A percentile compares a stretch with the other conserved stretches of the same genome.
phyloP scores from a whole-genome alignment of 2,113 vertebrate species.

The Oreochromis aureus region DNA sequence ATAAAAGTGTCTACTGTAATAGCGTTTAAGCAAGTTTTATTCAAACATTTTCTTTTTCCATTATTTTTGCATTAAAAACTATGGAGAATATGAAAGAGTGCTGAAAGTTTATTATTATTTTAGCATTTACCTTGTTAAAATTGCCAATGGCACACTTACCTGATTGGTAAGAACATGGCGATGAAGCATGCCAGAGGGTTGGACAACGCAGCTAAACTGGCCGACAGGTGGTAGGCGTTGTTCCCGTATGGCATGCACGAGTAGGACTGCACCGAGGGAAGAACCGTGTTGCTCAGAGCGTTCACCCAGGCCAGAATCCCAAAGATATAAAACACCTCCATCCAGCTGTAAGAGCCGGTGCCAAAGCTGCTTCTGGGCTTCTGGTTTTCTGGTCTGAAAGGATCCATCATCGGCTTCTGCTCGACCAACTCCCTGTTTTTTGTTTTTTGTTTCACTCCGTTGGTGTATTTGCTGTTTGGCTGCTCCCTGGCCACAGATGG shows the following conservation, averaged over 20 bases:
- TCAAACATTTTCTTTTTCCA: neutral
- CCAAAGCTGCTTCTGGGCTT: slow-evolving; percentile 45
- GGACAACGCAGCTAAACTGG: slow-evolving; percentile 71
- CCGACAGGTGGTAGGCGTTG: slow-evolving; percentile 72
- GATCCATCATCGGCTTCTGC: slow-evolving; percentile 57
- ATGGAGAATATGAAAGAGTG: neutral
- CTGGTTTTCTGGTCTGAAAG: neutral
- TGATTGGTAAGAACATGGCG: slow-evolving; percentile 69
- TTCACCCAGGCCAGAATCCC: slow-evolving; percentile 73
- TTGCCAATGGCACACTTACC: slow-evolving; percentile 44
- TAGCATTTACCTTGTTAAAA: neutral
- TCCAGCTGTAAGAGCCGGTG: slow-evolving; percentile 49
- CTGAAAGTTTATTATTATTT: fast-evolving
- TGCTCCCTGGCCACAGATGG: slow-evolving; percentile 50
- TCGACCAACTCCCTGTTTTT: slow-evolving; percentile 6
- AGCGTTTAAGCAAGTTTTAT: neutral
- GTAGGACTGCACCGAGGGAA: slow-evolving; percentile 81
- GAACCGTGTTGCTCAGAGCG: slow-evolving; percentile 73
- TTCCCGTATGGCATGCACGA: slow-evolving; percentile 80
- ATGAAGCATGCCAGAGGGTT: slow-evolving; percentile 81
- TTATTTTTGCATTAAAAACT: neutral
- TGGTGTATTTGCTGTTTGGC: neutral
- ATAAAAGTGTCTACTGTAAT: neutral
- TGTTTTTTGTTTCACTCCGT: neutral
- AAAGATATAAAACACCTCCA: slow-evolving; percentile 71